These are phyloP conservation scores for Ibycter americanus DNA, from an alignment of 2,797 vertebrate species.

Conservation along the genomic window DNA sequence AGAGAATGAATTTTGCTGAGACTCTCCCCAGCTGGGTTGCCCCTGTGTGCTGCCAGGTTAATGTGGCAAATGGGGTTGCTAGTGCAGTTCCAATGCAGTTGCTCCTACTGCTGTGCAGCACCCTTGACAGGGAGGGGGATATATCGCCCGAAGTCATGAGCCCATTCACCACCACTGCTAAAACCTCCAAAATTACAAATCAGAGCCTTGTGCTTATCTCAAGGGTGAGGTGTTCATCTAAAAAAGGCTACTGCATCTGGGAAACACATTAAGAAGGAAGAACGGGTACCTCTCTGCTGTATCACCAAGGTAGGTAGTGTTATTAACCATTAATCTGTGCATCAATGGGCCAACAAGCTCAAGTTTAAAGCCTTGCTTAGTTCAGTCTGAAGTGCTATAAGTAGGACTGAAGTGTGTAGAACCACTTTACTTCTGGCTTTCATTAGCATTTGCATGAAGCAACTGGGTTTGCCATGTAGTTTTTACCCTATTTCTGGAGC, in stretches of 20 bases:
- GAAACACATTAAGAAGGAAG: not conserved
- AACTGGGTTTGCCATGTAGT: not conserved
- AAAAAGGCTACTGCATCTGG: not conserved
- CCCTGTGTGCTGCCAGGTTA: not conserved
- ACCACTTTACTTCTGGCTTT: not conserved
- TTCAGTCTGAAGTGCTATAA: not conserved
- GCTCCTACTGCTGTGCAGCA: not conserved
- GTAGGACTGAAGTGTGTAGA: not conserved
- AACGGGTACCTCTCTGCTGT: not conserved
- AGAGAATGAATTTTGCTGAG: not conserved
- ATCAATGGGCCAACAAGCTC: not conserved
- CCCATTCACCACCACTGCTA: rapidly evolving
- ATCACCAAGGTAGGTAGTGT: too few relatives aligned
- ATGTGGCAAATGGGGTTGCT: not conserved
- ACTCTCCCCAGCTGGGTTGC: not conserved
- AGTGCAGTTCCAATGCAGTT: not conserved
- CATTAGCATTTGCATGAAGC: not conserved
- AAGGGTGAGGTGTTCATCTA: not conserved
- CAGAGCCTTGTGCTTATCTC: not conserved
- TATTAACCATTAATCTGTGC: not conserved
- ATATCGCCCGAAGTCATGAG: not conserved
- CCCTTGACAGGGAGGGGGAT: not conserved
- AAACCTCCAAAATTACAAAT: not conserved
- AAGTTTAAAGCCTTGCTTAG: not conserved
- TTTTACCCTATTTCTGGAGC: not conserved